A percentile compares a stretch with the other conserved stretches of the same genome.
Evolutionary conservation across 2,113 vertebrate species (phyloP).

Genomic region (Ailuropoda melanoleuca): DNA sequence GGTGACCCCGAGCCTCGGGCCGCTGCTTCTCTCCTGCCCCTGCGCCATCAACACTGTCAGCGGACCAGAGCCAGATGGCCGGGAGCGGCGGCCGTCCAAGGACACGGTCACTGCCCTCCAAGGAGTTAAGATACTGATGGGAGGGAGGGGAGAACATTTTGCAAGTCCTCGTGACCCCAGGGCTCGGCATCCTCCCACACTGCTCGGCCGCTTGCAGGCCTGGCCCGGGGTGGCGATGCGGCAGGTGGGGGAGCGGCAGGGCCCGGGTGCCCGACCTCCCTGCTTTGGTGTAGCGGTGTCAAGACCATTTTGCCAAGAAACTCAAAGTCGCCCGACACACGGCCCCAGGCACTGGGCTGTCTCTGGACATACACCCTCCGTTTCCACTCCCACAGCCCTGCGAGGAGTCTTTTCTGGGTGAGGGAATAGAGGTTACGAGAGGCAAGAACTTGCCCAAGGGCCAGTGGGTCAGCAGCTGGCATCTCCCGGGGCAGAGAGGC

Average conservation of each 20-base stretch:
- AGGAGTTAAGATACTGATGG: accelerated
- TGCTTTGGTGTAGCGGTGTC: accelerated
- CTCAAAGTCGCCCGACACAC: accelerated
- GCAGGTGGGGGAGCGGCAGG: neutral
- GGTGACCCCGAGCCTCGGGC: neutral
- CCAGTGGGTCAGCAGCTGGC: accelerated
- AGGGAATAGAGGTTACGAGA: accelerated
- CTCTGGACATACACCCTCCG: accelerated
- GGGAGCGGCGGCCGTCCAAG: accelerated
- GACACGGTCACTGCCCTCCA: accelerated
- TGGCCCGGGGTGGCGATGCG: accelerated
- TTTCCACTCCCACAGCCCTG: accelerated
- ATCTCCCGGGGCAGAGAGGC: neutral
- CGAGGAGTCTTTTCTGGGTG: accelerated
- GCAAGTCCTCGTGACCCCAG: accelerated
- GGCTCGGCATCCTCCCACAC: accelerated
- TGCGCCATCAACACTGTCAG: accelerated
- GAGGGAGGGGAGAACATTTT: accelerated
- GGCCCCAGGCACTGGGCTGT: neutral
- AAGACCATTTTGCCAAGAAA: neutral
- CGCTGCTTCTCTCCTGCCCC: accelerated
- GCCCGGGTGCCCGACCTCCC: accelerated
- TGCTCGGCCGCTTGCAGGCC: neutral
- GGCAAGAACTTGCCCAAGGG: accelerated
- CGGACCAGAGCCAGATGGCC: neutral